A percentile compares a stretch with the other conserved stretches of the same genome.
phyloP scores from a whole-genome alignment of 2,797 vertebrate genomes.

The Lerista edwardsae region DNA sequence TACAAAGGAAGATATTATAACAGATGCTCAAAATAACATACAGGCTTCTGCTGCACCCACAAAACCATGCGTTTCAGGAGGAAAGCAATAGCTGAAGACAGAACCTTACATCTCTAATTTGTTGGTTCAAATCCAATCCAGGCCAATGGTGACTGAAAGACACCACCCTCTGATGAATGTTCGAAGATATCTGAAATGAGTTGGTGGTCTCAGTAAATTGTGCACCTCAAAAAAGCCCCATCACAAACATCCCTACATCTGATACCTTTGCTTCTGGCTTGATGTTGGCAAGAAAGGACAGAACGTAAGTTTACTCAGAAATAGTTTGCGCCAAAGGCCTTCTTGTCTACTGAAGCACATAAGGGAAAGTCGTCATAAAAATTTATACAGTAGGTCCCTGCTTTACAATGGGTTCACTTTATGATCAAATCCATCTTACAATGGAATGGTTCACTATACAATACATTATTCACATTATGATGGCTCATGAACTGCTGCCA shows the following conservation, averaged over 20 bases:
- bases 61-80: slow-evolving; percentile 13
- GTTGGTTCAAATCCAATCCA: slow-evolving; percentile 38
- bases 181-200: slow-evolving; percentile 36
- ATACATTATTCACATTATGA: no score
- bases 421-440: no score
- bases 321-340: not conserved
- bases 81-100: slow-evolving; percentile 18
- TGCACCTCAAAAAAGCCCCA: slow-evolving; percentile 10
- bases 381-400: no score
- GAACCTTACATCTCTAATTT: slow-evolving; percentile 35
- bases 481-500: no score
- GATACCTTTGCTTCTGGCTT: no score
- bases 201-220: slow-evolving; percentile 32
- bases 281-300: not conserved
- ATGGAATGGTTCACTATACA: no score
- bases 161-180: slow-evolving; percentile 32
- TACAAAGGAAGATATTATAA: not conserved
- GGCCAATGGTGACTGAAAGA: slow-evolving; percentile 43
- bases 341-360: not conserved
- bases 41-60: not conserved
- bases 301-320: not conserved
- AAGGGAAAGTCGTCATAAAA: not conserved
- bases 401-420: no score
- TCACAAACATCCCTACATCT: slow-evolving; percentile 5
- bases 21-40: slow-evolving; percentile 27